phyloP scores from a whole-genome alignment of 2,888 invertebrate genomes.

The Chloroclysta siterata region DNA sequence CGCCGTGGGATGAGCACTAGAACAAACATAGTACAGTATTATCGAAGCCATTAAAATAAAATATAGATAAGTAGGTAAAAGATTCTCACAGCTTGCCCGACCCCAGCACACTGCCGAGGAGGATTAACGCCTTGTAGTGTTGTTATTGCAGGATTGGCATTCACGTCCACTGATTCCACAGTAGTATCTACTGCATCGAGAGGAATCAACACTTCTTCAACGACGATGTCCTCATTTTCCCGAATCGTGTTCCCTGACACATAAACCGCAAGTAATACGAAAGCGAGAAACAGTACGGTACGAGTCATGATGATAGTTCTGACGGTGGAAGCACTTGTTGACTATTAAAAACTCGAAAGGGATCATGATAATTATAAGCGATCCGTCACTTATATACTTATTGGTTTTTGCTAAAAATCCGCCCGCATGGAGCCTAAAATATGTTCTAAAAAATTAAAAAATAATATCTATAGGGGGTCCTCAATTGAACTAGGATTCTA shows the following conservation, averaged over 20 bases:
- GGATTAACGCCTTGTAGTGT: slow-evolving; percentile 49
- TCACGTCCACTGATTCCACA: slow-evolving; percentile 8
- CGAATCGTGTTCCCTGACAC: slow-evolving; percentile 9
- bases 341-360: neutral
- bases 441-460: neutral
- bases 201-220: slow-evolving; percentile 1
- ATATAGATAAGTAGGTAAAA: neutral
- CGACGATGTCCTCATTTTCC: slow-evolving; percentile 7
- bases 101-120: slow-evolving; percentile 26
- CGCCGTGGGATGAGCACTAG: slow-evolving; percentile 39
- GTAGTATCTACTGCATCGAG: slow-evolving; percentile 10
- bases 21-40: slow-evolving; percentile 7
- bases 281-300: slow-evolving; percentile 9
- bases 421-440: slow-evolving; percentile 30
- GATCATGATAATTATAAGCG: slow-evolving; percentile 10
- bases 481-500: neutral
- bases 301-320: slow-evolving; percentile 17
- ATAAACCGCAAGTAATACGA: slow-evolving; percentile 12
- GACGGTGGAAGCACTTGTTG: slow-evolving; percentile 6
- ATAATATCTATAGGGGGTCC: slow-evolving; percentile 20
- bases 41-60: neutral
- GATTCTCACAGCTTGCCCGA: slow-evolving; percentile 29
- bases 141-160: slow-evolving; percentile 20
- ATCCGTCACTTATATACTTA: slow-evolving; percentile 19
- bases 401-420: slow-evolving; percentile 10